phyloP scores from a whole-genome alignment of 2,888 invertebrate species.

The Drosophila kokeensis region DNA sequence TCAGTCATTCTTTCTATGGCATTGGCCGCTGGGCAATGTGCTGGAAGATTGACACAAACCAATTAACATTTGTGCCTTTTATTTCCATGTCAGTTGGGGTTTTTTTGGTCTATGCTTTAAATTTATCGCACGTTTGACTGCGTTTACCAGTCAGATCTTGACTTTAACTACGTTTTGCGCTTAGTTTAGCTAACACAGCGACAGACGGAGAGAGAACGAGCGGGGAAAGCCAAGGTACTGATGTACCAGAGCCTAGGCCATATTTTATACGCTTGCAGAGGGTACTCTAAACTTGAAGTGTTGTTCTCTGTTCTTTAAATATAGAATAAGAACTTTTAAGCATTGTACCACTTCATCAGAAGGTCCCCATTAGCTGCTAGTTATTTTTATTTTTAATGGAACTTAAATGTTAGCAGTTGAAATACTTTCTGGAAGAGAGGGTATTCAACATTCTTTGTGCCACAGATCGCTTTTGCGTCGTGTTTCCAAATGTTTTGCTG shows the following conservation, averaged over 20 bases:
- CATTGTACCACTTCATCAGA: not conserved
- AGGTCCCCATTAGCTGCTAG: not conserved
- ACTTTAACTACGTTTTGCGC: conserved; percentile 82
- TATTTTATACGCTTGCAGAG: conserved; percentile 28
- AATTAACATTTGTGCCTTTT: conserved; percentile 83
- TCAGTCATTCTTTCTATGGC: conserved; percentile 25
- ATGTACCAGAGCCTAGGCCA: conserved; percentile 26
- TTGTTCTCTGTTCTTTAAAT: not conserved
- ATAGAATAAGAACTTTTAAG: not conserved
- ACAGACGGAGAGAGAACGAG: conserved; percentile 3
- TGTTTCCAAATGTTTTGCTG: conserved; percentile 48
- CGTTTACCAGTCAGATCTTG: conserved; percentile 81
- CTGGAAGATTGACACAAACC: conserved; percentile 82
- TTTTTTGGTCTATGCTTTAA: conserved; percentile 68
- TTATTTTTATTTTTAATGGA: not conserved
- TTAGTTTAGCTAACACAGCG: conserved; percentile 51
- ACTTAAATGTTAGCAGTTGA: not conserved
- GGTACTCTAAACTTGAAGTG: not conserved
- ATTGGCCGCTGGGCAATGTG: conserved; percentile 52
- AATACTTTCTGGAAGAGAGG: not conserved
- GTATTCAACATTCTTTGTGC: not conserved
- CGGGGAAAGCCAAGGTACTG: not conserved
- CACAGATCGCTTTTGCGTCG: too few relatives aligned
- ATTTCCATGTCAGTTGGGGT: conserved; percentile 67
- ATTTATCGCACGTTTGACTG: conserved; percentile 83